A percentile compares a stretch with the other conserved stretches of the same genome.
These are phyloP conservation scores for Anomalospiza imberbis DNA, from an alignment of 2,797 vertebrate species.

Conservation along the genomic window DNA sequence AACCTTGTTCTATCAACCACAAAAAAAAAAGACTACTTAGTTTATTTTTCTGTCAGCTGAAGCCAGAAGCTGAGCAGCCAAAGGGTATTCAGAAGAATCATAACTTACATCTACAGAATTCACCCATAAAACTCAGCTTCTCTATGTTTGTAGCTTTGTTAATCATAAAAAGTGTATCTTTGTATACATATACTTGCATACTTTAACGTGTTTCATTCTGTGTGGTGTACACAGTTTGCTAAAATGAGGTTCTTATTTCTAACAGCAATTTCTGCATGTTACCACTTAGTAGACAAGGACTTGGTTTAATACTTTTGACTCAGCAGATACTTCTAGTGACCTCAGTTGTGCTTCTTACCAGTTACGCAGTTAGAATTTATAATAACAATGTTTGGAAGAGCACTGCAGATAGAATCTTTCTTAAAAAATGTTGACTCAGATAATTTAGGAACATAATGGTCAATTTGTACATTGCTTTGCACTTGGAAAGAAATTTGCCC, in stretches of 20 bases:
- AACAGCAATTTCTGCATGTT: neutral
- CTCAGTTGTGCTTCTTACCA: neutral
- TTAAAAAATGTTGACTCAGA: neutral
- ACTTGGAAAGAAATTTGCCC: neutral
- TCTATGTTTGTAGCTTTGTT: neutral
- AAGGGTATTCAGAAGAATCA: neutral
- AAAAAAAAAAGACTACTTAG: neutral
- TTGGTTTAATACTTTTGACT: constrained; percentile 30
- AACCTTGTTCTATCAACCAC: neutral
- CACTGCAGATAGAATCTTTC: neutral
- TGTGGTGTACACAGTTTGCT: neutral
- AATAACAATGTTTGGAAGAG: constrained; percentile 11
- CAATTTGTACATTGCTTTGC: neutral
- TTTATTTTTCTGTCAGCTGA: neutral
- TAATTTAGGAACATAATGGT: neutral
- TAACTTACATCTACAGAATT: neutral
- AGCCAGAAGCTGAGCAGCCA: neutral
- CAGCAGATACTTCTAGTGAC: constrained; percentile 15
- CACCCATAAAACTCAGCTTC: neutral
- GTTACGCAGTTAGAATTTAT: neutral
- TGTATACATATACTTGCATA: fast-evolving
- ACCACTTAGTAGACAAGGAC: neutral
- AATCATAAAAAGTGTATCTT: neutral
- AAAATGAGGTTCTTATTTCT: neutral
- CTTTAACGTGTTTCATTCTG: neutral